phyloP scores from a whole-genome alignment of 1,140 invertebrate species.

The Cotesia typhae region DNA sequence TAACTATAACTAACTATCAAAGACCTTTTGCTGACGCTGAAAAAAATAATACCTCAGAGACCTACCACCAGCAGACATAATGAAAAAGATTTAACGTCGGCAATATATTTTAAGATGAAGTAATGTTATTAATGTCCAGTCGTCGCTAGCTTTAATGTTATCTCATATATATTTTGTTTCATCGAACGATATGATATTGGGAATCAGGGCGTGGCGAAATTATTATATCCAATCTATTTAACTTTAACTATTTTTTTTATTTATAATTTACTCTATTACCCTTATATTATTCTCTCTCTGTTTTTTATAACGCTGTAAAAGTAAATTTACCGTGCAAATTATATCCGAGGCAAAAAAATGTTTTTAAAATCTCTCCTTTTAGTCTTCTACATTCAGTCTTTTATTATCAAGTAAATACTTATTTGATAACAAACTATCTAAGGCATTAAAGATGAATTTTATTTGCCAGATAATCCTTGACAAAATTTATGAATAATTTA shows the following conservation, averaged over 20 bases:
- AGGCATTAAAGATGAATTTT: neutral
- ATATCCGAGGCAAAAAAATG: too few species aligned
- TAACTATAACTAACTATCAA: neutral
- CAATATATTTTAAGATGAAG: too few species aligned
- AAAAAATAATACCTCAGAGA: neutral
- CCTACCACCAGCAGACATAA: neutral
- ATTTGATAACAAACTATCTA: too few species aligned
- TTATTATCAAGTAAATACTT: too few species aligned
- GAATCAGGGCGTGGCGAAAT: constrained; percentile 20
- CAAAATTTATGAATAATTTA: constrained; percentile 5
- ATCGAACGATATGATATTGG: constrained; percentile 2
- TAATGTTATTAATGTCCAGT: neutral
- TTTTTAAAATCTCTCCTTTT: too few species aligned
- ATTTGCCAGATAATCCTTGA: neutral
- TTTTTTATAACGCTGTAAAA: too few species aligned
- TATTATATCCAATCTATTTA: neutral
- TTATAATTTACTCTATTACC: neutral
- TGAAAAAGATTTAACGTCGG: neutral
- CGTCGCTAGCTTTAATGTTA: neutral
- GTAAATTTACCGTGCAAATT: too few species aligned
- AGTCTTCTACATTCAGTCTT: too few species aligned
- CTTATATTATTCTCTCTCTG: too few species aligned
- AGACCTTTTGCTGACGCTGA: neutral
- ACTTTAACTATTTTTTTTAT: neutral
- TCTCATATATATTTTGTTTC: neutral